A percentile compares a stretch with the other conserved stretches of the same genome.
phyloP scores from a whole-genome alignment of 2,888 invertebrate genomes.

The Drosophila meridiana region DNA sequence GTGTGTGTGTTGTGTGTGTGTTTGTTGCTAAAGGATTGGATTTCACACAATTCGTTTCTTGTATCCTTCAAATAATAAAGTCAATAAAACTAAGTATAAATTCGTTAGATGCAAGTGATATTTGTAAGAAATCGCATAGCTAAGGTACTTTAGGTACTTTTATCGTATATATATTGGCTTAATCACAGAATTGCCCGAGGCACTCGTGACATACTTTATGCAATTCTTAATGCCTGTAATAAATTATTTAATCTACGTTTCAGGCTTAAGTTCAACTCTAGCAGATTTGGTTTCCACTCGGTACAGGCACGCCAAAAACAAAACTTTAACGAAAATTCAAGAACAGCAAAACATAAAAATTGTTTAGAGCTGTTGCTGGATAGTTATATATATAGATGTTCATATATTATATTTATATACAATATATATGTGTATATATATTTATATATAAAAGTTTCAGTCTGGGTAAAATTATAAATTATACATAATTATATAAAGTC shows the following conservation, averaged over 20 bases:
- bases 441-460: not conserved
- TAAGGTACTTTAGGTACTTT: constrained; percentile 50
- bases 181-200: constrained; percentile 62
- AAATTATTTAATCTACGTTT: constrained; percentile 32
- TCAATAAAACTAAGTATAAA: constrained; percentile 36
- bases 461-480: constrained; percentile 12
- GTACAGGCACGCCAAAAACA: constrained; percentile 86
- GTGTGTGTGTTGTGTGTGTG: constrained; percentile 39
- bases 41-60: constrained; percentile 25
- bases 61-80: constrained; percentile 20
- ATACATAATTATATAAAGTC: constrained; percentile 8
- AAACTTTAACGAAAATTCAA: constrained; percentile 28
- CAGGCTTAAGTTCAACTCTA: constrained; percentile 51
- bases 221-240: constrained; percentile 52
- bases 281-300: constrained; percentile 93
- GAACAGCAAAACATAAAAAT: constrained; percentile 37
- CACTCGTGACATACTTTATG: constrained; percentile 61
- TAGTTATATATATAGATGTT: not conserved
- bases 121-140: constrained; percentile 36
- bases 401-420: not conserved
- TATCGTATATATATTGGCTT: constrained; percentile 5
- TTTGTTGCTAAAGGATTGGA: constrained; percentile 30
- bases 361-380: constrained; percentile 12
- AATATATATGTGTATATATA: not conserved
- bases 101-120: constrained; percentile 42